phyloP scores from a whole-genome alignment of 2,888 invertebrate genomes.

The Macropis europaea region DNA sequence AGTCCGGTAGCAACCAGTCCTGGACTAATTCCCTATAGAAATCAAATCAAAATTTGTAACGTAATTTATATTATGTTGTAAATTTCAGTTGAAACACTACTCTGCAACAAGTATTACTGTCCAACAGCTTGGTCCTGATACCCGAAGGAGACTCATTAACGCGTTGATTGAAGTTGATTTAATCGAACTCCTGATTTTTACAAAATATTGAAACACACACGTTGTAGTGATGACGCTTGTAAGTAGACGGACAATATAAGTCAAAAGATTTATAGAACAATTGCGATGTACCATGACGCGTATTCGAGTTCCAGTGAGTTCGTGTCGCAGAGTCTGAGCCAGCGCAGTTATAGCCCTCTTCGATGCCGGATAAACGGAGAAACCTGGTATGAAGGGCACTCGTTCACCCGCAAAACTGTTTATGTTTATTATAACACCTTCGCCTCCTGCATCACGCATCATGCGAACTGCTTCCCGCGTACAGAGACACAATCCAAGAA shows the following conservation, averaged over 20 bases:
- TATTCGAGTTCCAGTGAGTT: conserved; percentile 78
- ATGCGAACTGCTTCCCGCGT: conserved; percentile 82
- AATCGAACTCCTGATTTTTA: no score
- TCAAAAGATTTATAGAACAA: no score
- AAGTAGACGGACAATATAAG: no score
- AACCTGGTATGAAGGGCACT: conserved; percentile 80
- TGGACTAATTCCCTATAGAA: conserved; percentile 83
- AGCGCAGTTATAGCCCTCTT: conserved; percentile 83
- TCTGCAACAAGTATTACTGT: no score
- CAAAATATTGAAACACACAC: no score
- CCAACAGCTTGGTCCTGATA: no score
- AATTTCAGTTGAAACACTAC: no score
- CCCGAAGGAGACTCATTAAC: no score
- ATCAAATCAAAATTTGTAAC: neutral
- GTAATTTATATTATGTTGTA: neutral
- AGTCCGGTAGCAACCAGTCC: conserved; percentile 83
- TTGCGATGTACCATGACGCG: conserved; percentile 69
- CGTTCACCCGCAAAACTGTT: conserved; percentile 82
- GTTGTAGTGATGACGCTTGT: no score
- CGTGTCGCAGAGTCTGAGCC: conserved; percentile 82
- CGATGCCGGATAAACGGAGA: conserved; percentile 82
- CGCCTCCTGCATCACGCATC: conserved; percentile 81
- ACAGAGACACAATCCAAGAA: conserved; percentile 82
- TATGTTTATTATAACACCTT: conserved; percentile 83
- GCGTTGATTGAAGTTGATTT: no score